A percentile compares a stretch with the other conserved stretches of the same genome.
phyloP scores from a whole-genome alignment of 2,888 invertebrate species.

The Acronicta psi region DNA sequence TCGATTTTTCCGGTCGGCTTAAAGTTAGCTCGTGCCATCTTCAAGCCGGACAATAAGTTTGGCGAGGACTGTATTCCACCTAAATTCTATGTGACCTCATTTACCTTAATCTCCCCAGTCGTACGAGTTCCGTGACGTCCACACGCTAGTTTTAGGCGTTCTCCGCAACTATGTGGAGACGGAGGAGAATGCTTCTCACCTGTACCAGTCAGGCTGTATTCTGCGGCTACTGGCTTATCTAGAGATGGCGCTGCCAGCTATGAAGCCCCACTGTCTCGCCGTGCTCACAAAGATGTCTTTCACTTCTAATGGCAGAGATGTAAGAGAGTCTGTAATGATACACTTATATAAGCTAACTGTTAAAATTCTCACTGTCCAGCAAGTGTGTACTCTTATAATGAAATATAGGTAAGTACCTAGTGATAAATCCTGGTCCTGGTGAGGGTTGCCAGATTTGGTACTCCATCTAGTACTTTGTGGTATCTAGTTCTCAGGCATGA shows the following conservation, averaged over 20 bases:
- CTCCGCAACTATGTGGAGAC: conserved; percentile 81
- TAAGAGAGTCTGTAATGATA: conserved; percentile 52
- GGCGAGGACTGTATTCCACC: too few species aligned
- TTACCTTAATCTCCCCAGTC: conserved; percentile 63
- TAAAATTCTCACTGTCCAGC: too few species aligned
- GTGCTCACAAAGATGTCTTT: conserved; percentile 84
- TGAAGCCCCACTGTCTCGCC: conserved; percentile 82
- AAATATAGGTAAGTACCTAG: too few species aligned
- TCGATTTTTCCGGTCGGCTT: too few species aligned
- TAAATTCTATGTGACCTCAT: neutral
- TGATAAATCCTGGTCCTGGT: too few species aligned
- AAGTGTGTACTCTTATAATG: too few species aligned
- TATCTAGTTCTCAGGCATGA: too few species aligned
- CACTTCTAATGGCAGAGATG: conserved; percentile 78
- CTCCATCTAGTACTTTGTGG: too few species aligned
- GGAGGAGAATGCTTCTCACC: conserved; percentile 78
- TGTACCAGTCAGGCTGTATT: conserved; percentile 82
- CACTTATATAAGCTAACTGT: too few species aligned
- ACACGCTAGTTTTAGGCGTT: conserved; percentile 76
- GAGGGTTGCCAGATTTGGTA: too few species aligned
- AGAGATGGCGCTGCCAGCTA: conserved; percentile 81
- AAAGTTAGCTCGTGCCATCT: too few species aligned
- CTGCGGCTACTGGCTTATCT: conserved; percentile 79
- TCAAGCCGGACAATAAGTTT: too few species aligned
- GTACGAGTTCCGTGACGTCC: conserved; percentile 84